Conservation (phyloP, 1,140 invertebrate genomes). For the Caenorhabditis briggsae region DNA sequence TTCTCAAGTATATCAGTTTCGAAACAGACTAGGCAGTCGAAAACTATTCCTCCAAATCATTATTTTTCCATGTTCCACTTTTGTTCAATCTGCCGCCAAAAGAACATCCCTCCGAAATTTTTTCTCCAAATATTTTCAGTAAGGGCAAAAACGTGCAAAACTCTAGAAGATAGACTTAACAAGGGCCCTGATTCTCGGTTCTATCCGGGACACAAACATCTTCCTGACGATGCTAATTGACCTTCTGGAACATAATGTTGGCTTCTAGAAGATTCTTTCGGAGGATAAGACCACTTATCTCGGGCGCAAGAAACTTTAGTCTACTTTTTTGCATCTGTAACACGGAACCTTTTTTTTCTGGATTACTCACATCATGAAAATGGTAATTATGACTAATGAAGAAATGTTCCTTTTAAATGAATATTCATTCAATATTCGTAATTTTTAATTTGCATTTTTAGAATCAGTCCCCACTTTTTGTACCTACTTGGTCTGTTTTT, state of each 20-base stretch:
- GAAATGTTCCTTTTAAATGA: not conserved
- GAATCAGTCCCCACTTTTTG: not conserved
- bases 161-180: not conserved
- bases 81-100: not conserved
- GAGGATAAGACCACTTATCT: not conserved
- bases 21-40: too few species aligned
- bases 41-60: not conserved
- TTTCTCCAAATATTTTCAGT: not conserved
- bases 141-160: not conserved
- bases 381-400: not conserved
- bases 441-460: not conserved
- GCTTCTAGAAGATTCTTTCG: too few species aligned
- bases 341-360: too few species aligned
- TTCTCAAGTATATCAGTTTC: too few species aligned
- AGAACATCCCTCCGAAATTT: too few species aligned
- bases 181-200: not conserved
- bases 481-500: slow-evolving; percentile 15
- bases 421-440: not conserved
- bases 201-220: not conserved
- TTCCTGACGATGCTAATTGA: slow-evolving; percentile 27
- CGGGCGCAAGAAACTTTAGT: not conserved
- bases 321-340: not conserved
- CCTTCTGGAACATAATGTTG: slow-evolving; percentile 3
- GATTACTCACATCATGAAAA: not conserved
- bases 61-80: not conserved